phyloP scores from a whole-genome alignment of 2,797 vertebrate species.

The Meda fulgida region DNA sequence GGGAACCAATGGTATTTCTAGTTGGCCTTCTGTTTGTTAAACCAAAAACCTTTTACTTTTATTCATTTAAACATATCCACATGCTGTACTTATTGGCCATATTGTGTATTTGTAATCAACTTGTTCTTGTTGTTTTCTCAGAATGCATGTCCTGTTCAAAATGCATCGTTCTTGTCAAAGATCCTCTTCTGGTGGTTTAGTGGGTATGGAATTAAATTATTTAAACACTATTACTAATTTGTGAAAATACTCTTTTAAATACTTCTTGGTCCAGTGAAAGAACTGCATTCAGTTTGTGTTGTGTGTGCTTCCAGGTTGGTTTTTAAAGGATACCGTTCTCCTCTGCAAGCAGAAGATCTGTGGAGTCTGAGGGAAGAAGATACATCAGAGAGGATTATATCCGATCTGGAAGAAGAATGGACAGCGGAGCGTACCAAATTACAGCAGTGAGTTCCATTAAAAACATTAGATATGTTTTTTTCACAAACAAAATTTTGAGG shows the following conservation, averaged over 20 bases:
- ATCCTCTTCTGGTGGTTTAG: conserved; percentile 96
- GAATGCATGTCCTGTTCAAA: conserved; percentile 90
- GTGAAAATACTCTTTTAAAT: not conserved
- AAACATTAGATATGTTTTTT: not conserved
- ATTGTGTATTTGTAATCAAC: conserved; percentile 41
- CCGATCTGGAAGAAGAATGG: conserved; percentile 86
- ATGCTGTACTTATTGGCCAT: not conserved
- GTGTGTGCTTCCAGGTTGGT: conserved; percentile 77
- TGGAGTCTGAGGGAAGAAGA: conserved; percentile 88
- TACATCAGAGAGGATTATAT: conserved; percentile 85
- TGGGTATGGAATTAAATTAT: conserved; percentile 81
- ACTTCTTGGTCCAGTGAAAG: not conserved
- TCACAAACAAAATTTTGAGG: conserved; percentile 4
- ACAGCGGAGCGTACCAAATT: conserved; percentile 69
- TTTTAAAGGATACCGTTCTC: conserved; percentile 84
- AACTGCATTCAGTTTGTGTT: conserved; percentile 15
- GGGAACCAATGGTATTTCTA: not conserved
- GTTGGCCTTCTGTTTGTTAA: not conserved
- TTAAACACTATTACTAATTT: not conserved
- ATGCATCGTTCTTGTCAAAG: conserved; percentile 91
- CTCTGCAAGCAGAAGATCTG: conserved; percentile 82
- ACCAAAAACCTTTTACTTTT: not conserved
- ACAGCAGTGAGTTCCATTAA: conserved; percentile 77
- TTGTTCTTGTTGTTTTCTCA: conserved; percentile 76
- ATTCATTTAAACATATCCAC: not conserved